Percentiles rank a stretch among this genome's conserved stretches.
Evolutionary conservation across 2,797 vertebrate genomes (phyloP).

Genomic region (Chrysocyon brachyurus): DNA sequence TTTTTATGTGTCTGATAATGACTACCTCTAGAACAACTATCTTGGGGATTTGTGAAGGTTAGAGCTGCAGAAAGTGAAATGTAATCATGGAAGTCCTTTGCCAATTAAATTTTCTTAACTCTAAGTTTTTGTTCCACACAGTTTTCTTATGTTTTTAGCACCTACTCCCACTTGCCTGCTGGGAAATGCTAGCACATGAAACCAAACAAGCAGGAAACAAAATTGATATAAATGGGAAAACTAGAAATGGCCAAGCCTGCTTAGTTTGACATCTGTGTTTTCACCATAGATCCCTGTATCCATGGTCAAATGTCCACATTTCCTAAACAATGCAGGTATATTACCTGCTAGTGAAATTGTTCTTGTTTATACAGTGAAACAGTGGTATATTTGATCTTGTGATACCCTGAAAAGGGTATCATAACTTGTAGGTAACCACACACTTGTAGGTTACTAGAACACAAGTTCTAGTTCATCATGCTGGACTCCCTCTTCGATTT

Average conservation of each 20-base stretch:
- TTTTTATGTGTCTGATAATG: neutral
- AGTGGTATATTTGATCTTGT: neutral
- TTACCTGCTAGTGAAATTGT: constrained; percentile 25
- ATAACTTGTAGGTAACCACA: neutral
- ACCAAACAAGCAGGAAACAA: constrained; percentile 45
- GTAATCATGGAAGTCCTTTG: neutral
- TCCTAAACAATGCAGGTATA: neutral
- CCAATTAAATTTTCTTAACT: neutral
- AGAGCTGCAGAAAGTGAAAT: neutral
- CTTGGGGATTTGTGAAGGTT: neutral
- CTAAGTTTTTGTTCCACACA: constrained; percentile 18
- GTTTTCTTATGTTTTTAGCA: constrained; percentile 56
- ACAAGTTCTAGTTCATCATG: neutral
- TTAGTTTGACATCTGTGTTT: neutral
- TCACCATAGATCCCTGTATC: neutral
- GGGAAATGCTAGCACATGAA: neutral
- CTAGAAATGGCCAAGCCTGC: neutral
- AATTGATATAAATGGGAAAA: constrained; percentile 5
- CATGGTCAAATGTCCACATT: neutral
- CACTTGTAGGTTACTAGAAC: no score
- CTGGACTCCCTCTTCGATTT: neutral
- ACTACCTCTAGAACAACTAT: neutral
- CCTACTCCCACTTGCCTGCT: neutral
- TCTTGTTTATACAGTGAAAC: neutral
- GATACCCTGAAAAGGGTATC: neutral